Evolutionary conservation across 2,797 vertebrate genomes (phyloP).

Genomic region (Pipistrellus pipistrellus): DNA sequence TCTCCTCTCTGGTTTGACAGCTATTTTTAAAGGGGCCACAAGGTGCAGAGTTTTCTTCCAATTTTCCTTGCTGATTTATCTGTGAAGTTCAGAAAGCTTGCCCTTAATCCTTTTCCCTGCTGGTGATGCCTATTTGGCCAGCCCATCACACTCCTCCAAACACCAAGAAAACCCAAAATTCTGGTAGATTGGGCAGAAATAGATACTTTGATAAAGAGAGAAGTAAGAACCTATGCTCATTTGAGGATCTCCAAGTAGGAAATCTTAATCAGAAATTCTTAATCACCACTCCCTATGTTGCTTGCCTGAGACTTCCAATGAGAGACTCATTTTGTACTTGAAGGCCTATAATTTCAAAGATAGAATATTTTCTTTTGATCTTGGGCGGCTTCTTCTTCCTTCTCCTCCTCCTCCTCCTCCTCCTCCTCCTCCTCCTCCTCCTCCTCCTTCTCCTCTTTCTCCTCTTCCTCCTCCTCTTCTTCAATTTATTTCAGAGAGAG

Average conservation of each 20-base stretch:
- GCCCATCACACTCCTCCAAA: neutral
- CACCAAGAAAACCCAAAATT: neutral
- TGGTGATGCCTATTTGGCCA: neutral
- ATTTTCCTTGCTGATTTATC: neutral
- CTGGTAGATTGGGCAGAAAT: neutral
- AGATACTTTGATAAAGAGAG: neutral
- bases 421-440: too few relatives aligned
- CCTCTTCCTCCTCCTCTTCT: too few relatives aligned
- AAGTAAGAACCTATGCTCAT: neutral
- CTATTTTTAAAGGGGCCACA: neutral
- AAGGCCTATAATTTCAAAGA: neutral
- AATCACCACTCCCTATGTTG: neutral
- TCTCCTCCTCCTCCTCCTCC: too few relatives aligned
- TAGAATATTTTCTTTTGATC: neutral
- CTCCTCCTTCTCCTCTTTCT: too few relatives aligned
- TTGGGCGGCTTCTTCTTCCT: neutral
- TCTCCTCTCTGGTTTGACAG: neutral
- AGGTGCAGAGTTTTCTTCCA: neutral
- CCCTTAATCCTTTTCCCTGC: neutral
- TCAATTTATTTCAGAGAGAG: too few relatives aligned
- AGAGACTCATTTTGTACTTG: neutral
- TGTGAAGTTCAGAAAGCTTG: neutral
- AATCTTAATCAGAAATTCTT: neutral
- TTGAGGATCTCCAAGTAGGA: neutral
- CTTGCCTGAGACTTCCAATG: neutral